These are phyloP conservation scores for Sylvia borin DNA, from an alignment of 2,797 vertebrate species.

Conservation along the genomic window DNA sequence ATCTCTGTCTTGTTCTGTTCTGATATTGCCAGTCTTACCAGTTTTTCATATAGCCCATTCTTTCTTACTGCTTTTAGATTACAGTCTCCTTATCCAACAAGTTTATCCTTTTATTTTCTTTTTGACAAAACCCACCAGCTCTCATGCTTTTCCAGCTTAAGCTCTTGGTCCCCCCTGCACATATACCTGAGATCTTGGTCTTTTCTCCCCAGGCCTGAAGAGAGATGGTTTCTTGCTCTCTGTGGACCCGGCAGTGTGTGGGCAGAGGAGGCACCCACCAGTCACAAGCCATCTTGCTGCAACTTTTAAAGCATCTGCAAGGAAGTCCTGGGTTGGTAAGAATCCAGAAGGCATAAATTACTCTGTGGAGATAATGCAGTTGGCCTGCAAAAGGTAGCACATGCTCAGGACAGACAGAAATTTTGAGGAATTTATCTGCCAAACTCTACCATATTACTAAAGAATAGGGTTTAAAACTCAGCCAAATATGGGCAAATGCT, in stretches of 20 bases:
- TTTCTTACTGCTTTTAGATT: neutral
- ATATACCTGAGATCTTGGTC: neutral
- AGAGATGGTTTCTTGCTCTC: neutral
- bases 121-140: neutral
- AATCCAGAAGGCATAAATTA: neutral
- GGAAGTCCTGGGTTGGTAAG: neutral
- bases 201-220: neutral
- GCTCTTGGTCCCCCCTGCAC: neutral
- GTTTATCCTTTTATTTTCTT: neutral
- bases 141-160: neutral
- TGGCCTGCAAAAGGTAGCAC: neutral
- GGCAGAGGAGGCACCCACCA: neutral
- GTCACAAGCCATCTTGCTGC: neutral
- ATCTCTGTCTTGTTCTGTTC: neutral
- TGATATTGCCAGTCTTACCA: neutral
- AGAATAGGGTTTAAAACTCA: slow-evolving; percentile 6
- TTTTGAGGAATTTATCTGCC: slow-evolving; percentile 17
- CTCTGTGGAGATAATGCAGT: neutral
- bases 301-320: neutral
- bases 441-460: slow-evolving; percentile 30
- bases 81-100: neutral
- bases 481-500: slow-evolving; percentile 58
- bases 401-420: slow-evolving; percentile 10
- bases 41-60: neutral
- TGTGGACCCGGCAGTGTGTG: neutral